Base-by-base conservation (phyloP, 2,888 invertebrate genomes). In the Idaea biselata region DNA sequence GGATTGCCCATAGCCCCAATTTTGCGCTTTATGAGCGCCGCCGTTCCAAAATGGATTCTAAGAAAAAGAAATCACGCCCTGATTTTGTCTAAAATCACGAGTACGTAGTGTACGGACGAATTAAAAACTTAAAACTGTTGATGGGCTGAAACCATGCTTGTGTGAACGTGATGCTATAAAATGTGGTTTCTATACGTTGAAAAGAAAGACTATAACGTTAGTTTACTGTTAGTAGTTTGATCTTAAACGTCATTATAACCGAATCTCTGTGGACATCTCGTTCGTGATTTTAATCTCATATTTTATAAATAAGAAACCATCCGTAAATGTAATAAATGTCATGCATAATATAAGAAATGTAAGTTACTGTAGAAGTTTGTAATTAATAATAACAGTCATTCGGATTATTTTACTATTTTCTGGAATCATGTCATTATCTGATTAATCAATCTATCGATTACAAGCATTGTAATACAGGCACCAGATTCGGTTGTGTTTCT, bases 1-100 rank as follows among this genome's bases (percentile, higher is more conserved):
- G 86, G 96, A 96, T 81, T 96, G 96, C 84, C 94, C 95, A 92
- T 95, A 95, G 95, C 92, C 81, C 54, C 83, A 80, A 77, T 87
- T 88, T 70, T 86, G 88, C 91, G 87, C 88, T 65, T 87, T 87
- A 82, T 86, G 82, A 88, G 88, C 89, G 87, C 70, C 60, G 60
- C 68, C 61, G 57, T 63, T 60, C 55, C 63, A 64, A 64, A 67
- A 60, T 53, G 59, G 59, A 53, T 25, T 56, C 18, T 56, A 55
- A 55, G 16, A 44, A 14, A 44, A 11, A 44, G 44, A 44, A 44
- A 44, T 44, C 44, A 44, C 44, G 44, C 44, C 44, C 7, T 11
- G 14, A 44, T 44, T 7, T 44, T 44, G 44, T 14, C 8, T 7
- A 55, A 2, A 17, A 55, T 16, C 55, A 55, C 16, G 55, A 16